Evolutionary conservation across 2,113 vertebrate genomes (phyloP), one percentile per base, ranked within the genome.

Genomic region (Sander lucioperca): DNA sequence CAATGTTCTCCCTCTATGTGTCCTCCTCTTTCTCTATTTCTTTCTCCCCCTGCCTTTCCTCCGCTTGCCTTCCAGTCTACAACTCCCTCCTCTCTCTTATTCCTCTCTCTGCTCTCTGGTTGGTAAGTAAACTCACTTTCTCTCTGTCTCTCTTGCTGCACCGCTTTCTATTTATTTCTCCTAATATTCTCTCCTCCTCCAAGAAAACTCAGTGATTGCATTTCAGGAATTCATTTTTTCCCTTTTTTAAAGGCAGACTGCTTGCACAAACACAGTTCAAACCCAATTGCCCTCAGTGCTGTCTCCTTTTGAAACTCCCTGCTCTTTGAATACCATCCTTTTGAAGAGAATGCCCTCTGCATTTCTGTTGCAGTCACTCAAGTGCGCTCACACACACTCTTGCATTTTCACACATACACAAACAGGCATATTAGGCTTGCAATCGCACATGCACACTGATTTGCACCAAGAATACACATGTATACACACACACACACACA

Each of bases 181-280:
- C 80, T 79, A 76, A 80, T 83, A 74, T 82, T 81, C 83, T 74
- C 82, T 76, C 64, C 66, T 69, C 74, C 74, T 86, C 72, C 33
- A 85, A 73, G 72, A 80, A 89, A 87, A 86, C 84, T 54, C 62
- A 36, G 66, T n/a, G 71, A 89, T 81, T 70, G 77, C 80, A 85
- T 90, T 93, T 89, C 88, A 93, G 92, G 87, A 93, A 90, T 90
- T 77, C 69, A 69, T 87, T 82, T 75, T 56, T 78, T 80, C 78
- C 7, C 69, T 67, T 62, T 87, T 87, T 47, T 50, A 73, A 80
- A 85, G 78, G 70, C 80, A 25, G 84, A 73, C 86, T 58, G 61
- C 88, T 92, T 89, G 82, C 89, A 90, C 90, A 91, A 91, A 91
- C 91, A 92, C 85, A 92, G 91, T 93, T 94, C 91, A 94, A 94